Conservation (phyloP, 2,113 vertebrate species). For the Odontophorus gujanensis region DNA sequence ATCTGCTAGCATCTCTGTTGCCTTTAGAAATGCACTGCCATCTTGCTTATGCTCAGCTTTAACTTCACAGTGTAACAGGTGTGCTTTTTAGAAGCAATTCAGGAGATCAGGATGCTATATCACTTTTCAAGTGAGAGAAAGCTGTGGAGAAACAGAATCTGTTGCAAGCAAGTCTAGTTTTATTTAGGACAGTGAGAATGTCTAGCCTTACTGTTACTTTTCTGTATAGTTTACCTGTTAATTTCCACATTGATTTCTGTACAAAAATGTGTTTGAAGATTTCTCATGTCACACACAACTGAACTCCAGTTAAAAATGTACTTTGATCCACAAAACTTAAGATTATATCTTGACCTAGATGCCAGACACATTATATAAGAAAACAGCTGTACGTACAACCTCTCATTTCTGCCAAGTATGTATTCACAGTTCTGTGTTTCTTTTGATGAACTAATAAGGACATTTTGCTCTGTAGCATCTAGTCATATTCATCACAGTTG, state of each 20-base stretch:
- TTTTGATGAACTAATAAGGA: neutral
- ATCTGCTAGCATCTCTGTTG: neutral
- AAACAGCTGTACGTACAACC: neutral
- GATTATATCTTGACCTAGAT: neutral
- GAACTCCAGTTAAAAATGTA: neutral
- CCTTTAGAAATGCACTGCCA: neutral
- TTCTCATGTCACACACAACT: neutral
- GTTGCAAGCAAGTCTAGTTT: neutral
- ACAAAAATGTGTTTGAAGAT: neutral
- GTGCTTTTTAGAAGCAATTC: neutral
- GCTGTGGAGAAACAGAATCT: neutral
- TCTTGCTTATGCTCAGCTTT: neutral
- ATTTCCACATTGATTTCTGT: neutral
- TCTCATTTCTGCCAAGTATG: neutral
- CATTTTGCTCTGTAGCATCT: neutral
- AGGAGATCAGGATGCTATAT: neutral
- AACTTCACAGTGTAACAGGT: neutral
- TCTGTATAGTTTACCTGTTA: neutral
- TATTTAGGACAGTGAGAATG: neutral
- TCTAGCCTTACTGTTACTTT: neutral
- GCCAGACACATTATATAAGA: neutral
- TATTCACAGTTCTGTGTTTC: neutral
- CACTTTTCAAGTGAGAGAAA: neutral
- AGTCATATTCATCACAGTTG: neutral
- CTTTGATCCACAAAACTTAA: neutral